Evolutionary conservation across 2,113 vertebrate species (phyloP), one percentile per base, ranked within the genome.

Genomic region (Grus americana): DNA sequence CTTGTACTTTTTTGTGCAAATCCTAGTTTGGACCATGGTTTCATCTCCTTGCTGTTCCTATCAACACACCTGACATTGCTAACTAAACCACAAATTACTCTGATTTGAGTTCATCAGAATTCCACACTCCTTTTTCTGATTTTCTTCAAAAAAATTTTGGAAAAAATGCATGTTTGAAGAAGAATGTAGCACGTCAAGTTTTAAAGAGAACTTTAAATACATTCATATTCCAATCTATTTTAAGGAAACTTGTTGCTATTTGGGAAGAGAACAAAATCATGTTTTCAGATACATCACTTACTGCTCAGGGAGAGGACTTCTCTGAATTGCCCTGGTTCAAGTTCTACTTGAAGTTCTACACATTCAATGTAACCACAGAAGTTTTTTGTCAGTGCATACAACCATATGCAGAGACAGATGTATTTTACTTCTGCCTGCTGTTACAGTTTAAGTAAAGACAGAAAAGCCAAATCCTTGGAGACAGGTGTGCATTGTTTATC

Each of bases 361-460:
- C 61, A 91, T 58, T 65, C 71, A 55, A 15, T 17, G 23, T 57
- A 92, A 58, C 12, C 62, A 58, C 1, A 0, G 52, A 88, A 72
- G 63, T 36, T 80, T 88, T 78, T 44, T 62, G 79, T 68, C 88
- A 93, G 34, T 36, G 73, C 80, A 85, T 19, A 79, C 46, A 70
- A 34, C 83, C 94, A 96, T 93, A 96, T 85, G 92, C 84, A 95
- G 46, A 90, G 38, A 95, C 92, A 95, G 91, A 95, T 95, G 87
- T 83, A 93, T 78, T 92, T 92, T 88, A 88, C 85, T 95, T 93
- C 71, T 91, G 85, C 89, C 87, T 94, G 91, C 90, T 96, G 87
- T 67, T 88, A 83, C 71, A 78, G 47, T 86, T 91, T 83, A 95
- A 93, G 70, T 26, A 75, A 86, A 95, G 79, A 66, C 52, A 84